These are phyloP conservation scores for Parelbella ahira DNA, from an alignment of 2,888 invertebrate species.

Conservation along the genomic window DNA sequence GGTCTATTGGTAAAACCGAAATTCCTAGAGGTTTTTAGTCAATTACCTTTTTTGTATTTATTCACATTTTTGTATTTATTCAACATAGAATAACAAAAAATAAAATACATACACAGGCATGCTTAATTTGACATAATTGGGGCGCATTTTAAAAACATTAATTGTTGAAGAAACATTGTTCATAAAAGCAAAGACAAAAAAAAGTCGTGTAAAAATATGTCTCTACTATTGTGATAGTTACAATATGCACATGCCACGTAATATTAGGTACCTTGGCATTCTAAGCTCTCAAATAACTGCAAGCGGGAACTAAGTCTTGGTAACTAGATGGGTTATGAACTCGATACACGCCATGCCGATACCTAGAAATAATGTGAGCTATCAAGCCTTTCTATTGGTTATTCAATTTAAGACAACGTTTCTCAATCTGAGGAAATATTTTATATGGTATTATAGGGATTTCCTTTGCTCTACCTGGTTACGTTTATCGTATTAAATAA, in stretches of 20 bases:
- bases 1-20: no score
- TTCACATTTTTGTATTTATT: no score
- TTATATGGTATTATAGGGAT: no score
- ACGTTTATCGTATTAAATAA: no score
- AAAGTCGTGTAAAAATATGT: constrained; percentile 1
- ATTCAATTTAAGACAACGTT: constrained; percentile 2
- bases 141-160: no score
- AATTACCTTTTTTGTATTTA: no score
- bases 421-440: constrained; percentile 14
- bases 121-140: no score
- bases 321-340: constrained; percentile 46
- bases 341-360: constrained; percentile 64
- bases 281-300: constrained; percentile 71
- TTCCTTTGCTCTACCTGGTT: no score
- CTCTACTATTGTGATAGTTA: constrained; percentile 9
- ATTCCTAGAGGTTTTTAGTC: no score
- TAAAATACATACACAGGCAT: no score
- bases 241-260: constrained; percentile 37
- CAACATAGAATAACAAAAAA: no score
- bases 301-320: constrained; percentile 65
- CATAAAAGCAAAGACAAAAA: not conserved
- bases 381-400: constrained; percentile 25
- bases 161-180: no score
- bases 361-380: constrained; percentile 60
- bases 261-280: constrained; percentile 66